Conservation (phyloP, 2,113 vertebrate genomes). For the Cairina moschata region DNA sequence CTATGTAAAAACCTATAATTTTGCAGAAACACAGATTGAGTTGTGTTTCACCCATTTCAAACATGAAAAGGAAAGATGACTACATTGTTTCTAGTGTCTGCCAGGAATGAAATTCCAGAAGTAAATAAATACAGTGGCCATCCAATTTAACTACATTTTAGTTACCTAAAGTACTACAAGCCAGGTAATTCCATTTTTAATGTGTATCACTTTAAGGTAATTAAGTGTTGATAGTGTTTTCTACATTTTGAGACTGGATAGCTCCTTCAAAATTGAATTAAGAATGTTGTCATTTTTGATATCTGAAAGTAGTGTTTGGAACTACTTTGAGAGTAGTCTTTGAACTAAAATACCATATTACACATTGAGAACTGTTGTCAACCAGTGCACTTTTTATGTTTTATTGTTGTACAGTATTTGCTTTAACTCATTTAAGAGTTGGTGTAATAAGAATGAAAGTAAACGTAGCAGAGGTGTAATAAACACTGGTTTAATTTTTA, state of each 20-base stretch:
- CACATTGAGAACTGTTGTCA: background rate
- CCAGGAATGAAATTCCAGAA: background rate
- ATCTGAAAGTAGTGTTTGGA: background rate
- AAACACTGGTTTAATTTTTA: constrained; percentile 54
- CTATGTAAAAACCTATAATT: background rate
- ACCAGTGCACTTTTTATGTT: background rate
- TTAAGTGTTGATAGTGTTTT: background rate
- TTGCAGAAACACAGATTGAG: background rate
- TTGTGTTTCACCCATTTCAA: background rate
- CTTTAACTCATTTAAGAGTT: constrained; percentile 27
- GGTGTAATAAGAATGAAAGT: constrained; percentile 6
- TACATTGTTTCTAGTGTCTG: background rate
- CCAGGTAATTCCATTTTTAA: background rate
- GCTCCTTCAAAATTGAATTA: background rate
- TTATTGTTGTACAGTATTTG: background rate
- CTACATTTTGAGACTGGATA: background rate
- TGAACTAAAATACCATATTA: background rate
- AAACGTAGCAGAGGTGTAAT: constrained; percentile 28
- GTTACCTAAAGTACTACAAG: background rate
- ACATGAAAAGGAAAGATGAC: background rate
- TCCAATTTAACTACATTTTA: background rate
- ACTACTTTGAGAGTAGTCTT: background rate
- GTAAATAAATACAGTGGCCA: background rate
- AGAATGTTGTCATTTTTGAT: background rate
- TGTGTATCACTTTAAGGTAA: background rate